Evolutionary conservation across 23 tunicate species (phyloP), one percentile per base, ranked within the genome.

Genomic region (Ascidia mentula): DNA sequence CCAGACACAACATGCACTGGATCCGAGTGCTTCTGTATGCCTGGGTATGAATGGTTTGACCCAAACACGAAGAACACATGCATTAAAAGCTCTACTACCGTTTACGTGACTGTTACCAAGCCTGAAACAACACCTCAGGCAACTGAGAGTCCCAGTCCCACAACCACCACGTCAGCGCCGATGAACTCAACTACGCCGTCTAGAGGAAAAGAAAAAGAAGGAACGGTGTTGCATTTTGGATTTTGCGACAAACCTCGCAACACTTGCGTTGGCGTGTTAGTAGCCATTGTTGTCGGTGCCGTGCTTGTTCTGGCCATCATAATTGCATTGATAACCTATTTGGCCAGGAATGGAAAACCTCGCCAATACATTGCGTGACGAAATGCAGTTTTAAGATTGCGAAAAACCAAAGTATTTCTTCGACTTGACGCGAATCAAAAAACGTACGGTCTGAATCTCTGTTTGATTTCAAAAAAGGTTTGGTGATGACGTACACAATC

Each of bases 221-320:
- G 53, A 53, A 28, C 24, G 22, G 65, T 53, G 13, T 1, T 5
- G 4, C 65, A 53, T 53, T 53, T 53, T 53, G 65, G 65, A 53
- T 53, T 53, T 53, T 53, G 65, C 65, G 65, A 53, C 65, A 53
- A 53, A 20, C 22, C 65, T 26, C 65, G 65, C 65, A 53, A 28
- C 24, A 28, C 24, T 26, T 53, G 65, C 65, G 24, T 53, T 9
- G 65, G 65, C 65, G 24, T 53, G 24, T 20, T 53, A 20, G 65
- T 28, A 26, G 65, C 12, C 22, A 53, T 53, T 28, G 65, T 28
- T 3, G 28, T 53, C 24, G 65, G 65, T 26, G 65, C 65, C 28
- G 28, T 53, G 4, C 1, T 53, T 26, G 65, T 53, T 26, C 24
- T 53, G 13, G 13, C 24, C 13, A 53, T 53, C 24, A 20, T 53